Conservation (phyloP, 2,113 vertebrate species). For the Scopus umbretta region DNA sequence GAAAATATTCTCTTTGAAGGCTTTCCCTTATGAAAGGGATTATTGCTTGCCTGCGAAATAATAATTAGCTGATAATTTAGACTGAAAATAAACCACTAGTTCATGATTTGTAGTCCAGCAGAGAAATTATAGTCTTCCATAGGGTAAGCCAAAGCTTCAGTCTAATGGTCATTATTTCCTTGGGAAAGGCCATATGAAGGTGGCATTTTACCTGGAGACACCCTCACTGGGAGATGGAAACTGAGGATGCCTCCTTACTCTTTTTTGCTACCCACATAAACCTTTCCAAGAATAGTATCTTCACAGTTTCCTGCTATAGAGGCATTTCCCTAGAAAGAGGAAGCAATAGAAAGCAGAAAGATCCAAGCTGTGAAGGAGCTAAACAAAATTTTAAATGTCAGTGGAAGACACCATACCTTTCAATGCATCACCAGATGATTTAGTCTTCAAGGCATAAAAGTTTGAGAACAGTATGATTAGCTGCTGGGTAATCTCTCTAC, state of each 20-base stretch:
- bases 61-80: constrained; percentile 35
- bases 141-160: neutral
- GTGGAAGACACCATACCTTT: neutral
- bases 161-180: neutral
- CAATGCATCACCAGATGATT: neutral
- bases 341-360: neutral
- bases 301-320: neutral
- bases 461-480: neutral
- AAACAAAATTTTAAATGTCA: neutral
- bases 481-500: neutral
- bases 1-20: constrained; percentile 43
- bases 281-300: neutral
- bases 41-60: constrained; percentile 24
- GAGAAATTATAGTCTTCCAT: neutral
- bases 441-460: neutral
- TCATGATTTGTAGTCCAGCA: neutral
- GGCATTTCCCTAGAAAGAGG: neutral
- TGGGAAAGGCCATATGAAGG: neutral
- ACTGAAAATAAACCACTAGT: neutral
- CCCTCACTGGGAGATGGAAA: neutral
- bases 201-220: neutral
- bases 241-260: neutral
- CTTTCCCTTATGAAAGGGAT: neutral
- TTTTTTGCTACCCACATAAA: neutral
- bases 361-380: neutral